Evolutionary conservation across 2,113 vertebrate genomes (phyloP), one percentile per base, ranked within the genome.

Genomic region (Manacus vitellinus): DNA sequence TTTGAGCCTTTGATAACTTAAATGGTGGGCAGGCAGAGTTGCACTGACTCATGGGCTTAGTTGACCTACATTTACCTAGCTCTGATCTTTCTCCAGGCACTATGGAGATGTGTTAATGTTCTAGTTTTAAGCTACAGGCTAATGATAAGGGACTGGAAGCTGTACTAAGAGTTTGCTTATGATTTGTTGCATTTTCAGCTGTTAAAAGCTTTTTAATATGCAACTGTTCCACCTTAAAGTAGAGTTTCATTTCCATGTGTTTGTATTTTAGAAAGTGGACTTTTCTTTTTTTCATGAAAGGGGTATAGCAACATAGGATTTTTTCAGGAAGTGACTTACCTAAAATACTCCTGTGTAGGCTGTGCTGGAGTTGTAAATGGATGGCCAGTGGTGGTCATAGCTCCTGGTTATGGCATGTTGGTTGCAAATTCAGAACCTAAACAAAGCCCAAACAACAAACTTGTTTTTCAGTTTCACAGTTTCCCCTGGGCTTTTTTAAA

Each of bases 31-130:
- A 93, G 87, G 70, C 46, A 2, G 93, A 89, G 78, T 89, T 85
- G 58, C 70, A 89, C 74, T 96, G 93, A 95, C 95, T 96, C 93
- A 66, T 83, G 95, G 87, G 93, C 47, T 96, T 78, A 54, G 81
- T 2, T 95, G 95, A 95, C 96, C 94, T 95, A 96, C 95, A 97
- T 96, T 95, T 96, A 92, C 94, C 92, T 95, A 35, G 74, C 92
- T 91, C 77, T 75, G 92, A 73, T 97, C 92, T 94, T 92, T 89
- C 84, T 96, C 25, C 49, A 68, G 91, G 93, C 84, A 17, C 87
- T 85, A 0, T 20, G 58, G 66, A 68, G 93, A 65, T 85, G 90
- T 85, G 89, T 62, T 88, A 52, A 76, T 66, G 71, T 78, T 96
- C 87, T 49, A 78, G 70, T 93, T 97, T 79, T 43, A 66, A 85